phyloP scores from a whole-genome alignment of 2,888 invertebrate species.

The Torymus auratus region DNA sequence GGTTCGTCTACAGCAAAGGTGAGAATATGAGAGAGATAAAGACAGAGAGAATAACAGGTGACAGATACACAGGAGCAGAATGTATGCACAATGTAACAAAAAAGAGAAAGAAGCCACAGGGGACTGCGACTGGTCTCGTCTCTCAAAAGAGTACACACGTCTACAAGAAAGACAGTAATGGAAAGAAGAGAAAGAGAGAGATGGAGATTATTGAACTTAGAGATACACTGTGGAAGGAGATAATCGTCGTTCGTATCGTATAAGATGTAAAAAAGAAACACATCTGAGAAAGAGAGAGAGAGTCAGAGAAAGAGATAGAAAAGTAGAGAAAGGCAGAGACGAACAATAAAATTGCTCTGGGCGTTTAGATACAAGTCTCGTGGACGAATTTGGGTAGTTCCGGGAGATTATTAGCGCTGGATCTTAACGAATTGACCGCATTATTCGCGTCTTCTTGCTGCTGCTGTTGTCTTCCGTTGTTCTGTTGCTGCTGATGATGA shows the following conservation, averaged over 20 bases:
- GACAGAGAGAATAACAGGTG: background rate
- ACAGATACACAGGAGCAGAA: background rate
- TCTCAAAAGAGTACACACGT: slow-evolving; percentile 11
- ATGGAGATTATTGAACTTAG: background rate
- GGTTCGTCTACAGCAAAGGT: slow-evolving; percentile 9
- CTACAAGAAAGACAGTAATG: slow-evolving; percentile 6
- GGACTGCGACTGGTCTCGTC: slow-evolving; percentile 8
- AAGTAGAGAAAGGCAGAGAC: slow-evolving; percentile 23
- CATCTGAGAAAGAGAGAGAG: slow-evolving; percentile 5
- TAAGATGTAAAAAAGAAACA: slow-evolving; percentile 7
- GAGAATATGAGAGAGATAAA: background rate
- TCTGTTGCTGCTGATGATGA: slow-evolving; percentile 64
- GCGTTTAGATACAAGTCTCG: slow-evolving; percentile 83
- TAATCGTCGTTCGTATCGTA: no score
- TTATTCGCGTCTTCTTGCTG: slow-evolving; percentile 68
- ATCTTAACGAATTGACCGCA: slow-evolving; percentile 69
- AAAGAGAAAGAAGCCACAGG: slow-evolving; percentile 10
- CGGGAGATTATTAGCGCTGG: slow-evolving; percentile 76
- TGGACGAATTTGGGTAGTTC: slow-evolving; percentile 83
- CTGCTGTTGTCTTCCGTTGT: slow-evolving; percentile 67
- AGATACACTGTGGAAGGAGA: no score
- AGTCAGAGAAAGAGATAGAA: slow-evolving; percentile 6
- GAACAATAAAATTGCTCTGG: slow-evolving; percentile 27
- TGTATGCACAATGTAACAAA: background rate
- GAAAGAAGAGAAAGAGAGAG: slow-evolving; percentile 14